Base-by-base conservation (phyloP, 2,888 invertebrate species). In the Lithophane semibrunnea region DNA sequence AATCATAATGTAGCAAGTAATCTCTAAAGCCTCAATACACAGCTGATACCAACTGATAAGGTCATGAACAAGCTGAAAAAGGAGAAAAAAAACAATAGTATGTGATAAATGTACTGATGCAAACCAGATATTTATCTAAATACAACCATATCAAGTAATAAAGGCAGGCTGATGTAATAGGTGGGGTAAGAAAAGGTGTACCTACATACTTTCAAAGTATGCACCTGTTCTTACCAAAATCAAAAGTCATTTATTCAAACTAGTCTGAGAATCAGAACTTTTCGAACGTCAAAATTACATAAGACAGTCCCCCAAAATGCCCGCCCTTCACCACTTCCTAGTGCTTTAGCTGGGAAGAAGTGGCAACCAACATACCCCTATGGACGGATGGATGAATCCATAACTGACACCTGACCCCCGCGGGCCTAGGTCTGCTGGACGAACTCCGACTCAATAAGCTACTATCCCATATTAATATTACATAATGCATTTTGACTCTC, bases 41-140 rank as follows among this genome's bases (percentile, higher is more conserved):
- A 37, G 29, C 24, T 58, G 42, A 66, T 61, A 82, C 2, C n/a
- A 44, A 24, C 47, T 47, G 68, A 83, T 77, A 69, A 83, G 29
- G 12, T 56, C 16, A 49, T 9, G 5, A 76, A 9, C 29, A 58
- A 67, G 44, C 18, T 13, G 49, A 16, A 54, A 60, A 47, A 56
- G 29, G 29, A 13, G 10, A n/a, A 10, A 44, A 49, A 37, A 73
- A 47, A 16, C 4, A 18, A 21, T 1, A 29, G 21, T 1, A 60
- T 37, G 5, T 29, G 37, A 58, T 58, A 58, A 16, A 37, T 37
- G 5, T 37, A 37, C 37, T 37, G 37, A 2, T 42, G 21, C 4
- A 74, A 29, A 18, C 18, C 18, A n/a, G 68, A 76, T 66, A 29
- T 64, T 47, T 24, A 24, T 77, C 21, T 56, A n/a, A 47, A 18